Conservation (phyloP, 1,140 invertebrate genomes). For the Drepana arcuata region DNA sequence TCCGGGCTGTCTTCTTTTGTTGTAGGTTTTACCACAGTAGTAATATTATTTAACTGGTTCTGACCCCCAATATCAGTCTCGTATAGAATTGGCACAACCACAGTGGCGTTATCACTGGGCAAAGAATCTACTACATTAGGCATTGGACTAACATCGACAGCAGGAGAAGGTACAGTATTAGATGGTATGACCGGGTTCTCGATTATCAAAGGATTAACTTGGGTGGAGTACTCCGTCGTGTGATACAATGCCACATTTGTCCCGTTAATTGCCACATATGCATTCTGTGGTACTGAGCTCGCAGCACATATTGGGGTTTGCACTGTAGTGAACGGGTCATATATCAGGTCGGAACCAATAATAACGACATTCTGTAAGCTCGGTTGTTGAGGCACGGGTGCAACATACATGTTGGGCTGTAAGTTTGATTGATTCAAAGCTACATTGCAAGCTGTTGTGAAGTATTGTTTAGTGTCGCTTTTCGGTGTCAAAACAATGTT, state of each 20-base stretch:
- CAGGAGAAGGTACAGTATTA: neutral
- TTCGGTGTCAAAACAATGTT: neutral
- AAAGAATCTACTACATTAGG: neutral
- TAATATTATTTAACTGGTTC: neutral
- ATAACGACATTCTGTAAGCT: constrained; percentile 28
- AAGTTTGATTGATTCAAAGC: neutral
- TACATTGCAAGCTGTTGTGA: too few species aligned
- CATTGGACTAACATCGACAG: neutral
- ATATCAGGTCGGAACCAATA: constrained; percentile 29
- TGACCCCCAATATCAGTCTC: too few species aligned
- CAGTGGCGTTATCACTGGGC: neutral
- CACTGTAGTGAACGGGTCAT: constrained; percentile 21
- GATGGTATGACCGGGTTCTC: constrained; percentile 13
- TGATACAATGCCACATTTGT: constrained; percentile 27
- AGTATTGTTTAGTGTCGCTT: neutral
- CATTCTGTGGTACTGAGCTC: constrained; percentile 6
- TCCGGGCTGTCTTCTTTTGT: neutral
- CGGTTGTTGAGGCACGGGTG: constrained; percentile 12
- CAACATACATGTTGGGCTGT: constrained; percentile 6
- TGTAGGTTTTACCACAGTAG: neutral
- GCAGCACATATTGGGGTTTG: constrained; percentile 9
- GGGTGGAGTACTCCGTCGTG: constrained; percentile 22
- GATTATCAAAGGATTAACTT: constrained; percentile 27
- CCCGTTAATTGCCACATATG: constrained; percentile 22
- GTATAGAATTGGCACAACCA: too few species aligned